Percentiles rank a stretch among this genome's conserved stretches.
Evolutionary conservation across 2,113 vertebrate genomes (phyloP).

Genomic region (Crotalus tigris): DNA sequence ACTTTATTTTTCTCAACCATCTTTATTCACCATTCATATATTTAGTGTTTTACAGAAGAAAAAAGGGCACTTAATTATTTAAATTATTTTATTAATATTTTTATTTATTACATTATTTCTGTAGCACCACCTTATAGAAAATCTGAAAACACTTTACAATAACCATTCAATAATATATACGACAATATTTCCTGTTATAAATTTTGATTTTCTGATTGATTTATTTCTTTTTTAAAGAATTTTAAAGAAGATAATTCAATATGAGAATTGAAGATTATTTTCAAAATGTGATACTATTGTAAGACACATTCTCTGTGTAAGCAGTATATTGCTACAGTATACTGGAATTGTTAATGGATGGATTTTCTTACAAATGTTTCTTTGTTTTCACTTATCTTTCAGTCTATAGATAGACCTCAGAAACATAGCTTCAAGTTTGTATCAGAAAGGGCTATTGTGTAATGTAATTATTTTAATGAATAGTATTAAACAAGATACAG

Average conservation of each 20-base stretch:
- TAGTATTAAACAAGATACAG: neutral
- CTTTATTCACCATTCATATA: neutral
- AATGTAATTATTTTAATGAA: conserved; percentile 26
- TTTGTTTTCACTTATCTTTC: conserved; percentile 15
- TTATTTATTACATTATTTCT: neutral
- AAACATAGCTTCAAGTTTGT: neutral
- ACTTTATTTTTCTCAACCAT: neutral
- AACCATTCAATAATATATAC: neutral
- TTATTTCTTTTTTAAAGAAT: neutral
- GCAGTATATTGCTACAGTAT: rapidly evolving
- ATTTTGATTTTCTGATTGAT: neutral
- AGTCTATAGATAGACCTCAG: neutral
- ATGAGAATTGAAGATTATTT: neutral
- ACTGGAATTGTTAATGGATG: neutral
- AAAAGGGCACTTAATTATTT: neutral
- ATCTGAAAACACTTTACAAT: neutral
- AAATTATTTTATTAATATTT: neutral
- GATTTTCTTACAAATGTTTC: conserved; percentile 5
- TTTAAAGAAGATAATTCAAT: neutral
- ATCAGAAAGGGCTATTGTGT: neutral
- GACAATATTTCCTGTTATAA: neutral
- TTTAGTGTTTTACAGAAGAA: neutral
- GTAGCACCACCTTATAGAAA: neutral
- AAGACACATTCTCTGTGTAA: neutral
- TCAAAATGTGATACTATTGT: neutral